Base-by-base conservation (phyloP, 2,113 vertebrate species). In the Origma solitaria region DNA sequence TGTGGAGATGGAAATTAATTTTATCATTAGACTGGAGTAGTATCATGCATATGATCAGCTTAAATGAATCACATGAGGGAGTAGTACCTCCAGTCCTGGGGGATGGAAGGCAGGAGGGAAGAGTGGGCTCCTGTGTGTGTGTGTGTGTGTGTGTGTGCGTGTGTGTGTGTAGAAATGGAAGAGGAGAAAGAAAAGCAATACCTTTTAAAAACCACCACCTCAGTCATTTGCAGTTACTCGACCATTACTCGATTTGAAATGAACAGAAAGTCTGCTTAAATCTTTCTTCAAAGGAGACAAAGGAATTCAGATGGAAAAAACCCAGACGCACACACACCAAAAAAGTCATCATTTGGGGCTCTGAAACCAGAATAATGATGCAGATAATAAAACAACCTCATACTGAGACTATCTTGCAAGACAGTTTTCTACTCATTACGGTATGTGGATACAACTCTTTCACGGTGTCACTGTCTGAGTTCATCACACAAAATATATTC, bases 71-170 rank as follows among this genome's bases (percentile, higher is more conserved):
- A 35, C 14, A 40, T 28, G 22, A 78, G 24, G 2, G 2, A 51
- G 37, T 4, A 61, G 5, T 14, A 73, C 56, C 50, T 86, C 27
- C 28, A 61, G 33, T 22, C 69, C 6, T 37, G 44, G 8, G 9
- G 6, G 3, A 23, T 6, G 11, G 30, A 80, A 44, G 40, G 16
- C 44, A 53, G 42, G 11, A 71, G 25, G 6, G 11, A 49, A 58
- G 45, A 21, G 14, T 6, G 30, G 14, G 27, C 5, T 7, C 7
- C 23, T 22, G 10, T 19, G 22, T 16, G 10, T 10, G 16, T n/a
- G 6, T 6, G 6, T 15, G 4, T 4, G 15, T 6, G 3, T 7
- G n/a, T 22, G 10, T 19, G 22, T 16, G 10, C 9, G 10, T 19
- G 22, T 16, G 10, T 10, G 6, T 38, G 7, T 11, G 6, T 13